Conservation (phyloP, 2,888 invertebrate species). For the Rhorus exstirpatorius region DNA sequence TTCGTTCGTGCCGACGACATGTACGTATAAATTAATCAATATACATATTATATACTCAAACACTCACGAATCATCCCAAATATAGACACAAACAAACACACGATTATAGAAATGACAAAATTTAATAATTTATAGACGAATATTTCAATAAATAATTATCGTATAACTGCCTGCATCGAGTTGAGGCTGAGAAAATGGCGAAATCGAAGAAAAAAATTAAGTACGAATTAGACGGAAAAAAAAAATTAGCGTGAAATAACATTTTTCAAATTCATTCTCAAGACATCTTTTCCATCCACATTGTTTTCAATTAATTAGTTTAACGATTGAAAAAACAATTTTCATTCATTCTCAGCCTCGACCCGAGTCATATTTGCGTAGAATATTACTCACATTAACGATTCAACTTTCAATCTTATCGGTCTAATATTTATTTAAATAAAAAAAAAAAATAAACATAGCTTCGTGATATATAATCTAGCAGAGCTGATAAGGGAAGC, state of each 20-base stretch:
- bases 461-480: slow-evolving; percentile 33
- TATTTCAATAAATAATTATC: slow-evolving; percentile 7
- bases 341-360: slow-evolving; percentile 39
- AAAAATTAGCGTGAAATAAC: too few species aligned
- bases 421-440: slow-evolving; percentile 1
- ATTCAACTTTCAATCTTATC: slow-evolving; percentile 19
- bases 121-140: slow-evolving; percentile 49
- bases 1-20: slow-evolving; percentile 84
- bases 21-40: slow-evolving; percentile 80
- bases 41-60: background rate
- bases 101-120: slow-evolving; percentile 54
- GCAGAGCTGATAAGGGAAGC: slow-evolving; percentile 48
- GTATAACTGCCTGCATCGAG: slow-evolving; percentile 27
- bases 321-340: background rate
- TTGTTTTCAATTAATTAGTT: too few species aligned
- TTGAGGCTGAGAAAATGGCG: slow-evolving; percentile 42
- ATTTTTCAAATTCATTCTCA: too few species aligned
- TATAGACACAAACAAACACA: slow-evolving; percentile 18
- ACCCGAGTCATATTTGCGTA: slow-evolving; percentile 41
- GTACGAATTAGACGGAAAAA: too few species aligned
- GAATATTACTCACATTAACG: slow-evolving; percentile 47
- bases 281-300: too few species aligned
- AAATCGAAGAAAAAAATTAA: background rate
- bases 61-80: slow-evolving; percentile 11
- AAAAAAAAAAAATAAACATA: slow-evolving; percentile 17